These are phyloP conservation scores for Pachypanchax playfairii DNA, from an alignment of 2,113 vertebrate genomes.

Conservation along the genomic window DNA sequence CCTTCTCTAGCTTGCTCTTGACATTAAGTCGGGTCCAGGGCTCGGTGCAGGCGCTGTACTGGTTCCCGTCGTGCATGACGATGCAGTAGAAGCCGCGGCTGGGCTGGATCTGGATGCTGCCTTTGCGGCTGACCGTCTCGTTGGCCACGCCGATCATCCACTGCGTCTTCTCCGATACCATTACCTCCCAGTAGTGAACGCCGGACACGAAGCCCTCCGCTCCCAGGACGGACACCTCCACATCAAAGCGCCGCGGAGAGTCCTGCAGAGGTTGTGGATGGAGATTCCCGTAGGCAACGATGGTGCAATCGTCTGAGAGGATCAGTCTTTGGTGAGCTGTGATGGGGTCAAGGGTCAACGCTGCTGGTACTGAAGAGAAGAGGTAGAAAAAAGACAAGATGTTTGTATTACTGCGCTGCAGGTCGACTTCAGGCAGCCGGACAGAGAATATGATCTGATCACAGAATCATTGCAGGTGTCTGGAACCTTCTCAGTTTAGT, in stretches of 20 bases:
- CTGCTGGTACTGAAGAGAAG: constrained; percentile 85
- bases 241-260: constrained; percentile 94
- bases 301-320: constrained; percentile 96
- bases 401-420: too few relatives aligned
- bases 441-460: too few relatives aligned
- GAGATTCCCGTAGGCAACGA: constrained; percentile 95
- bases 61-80: constrained; percentile 98
- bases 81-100: constrained; percentile 97
- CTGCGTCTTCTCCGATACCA: constrained; percentile 97
- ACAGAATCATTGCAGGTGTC: too few relatives aligned
- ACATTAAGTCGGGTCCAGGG: constrained; percentile 98
- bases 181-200: constrained; percentile 98
- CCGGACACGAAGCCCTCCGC: constrained; percentile 87
- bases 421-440: too few relatives aligned
- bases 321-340: constrained; percentile 97
- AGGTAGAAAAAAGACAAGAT: neutral
- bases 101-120: constrained; percentile 97
- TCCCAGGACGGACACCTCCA: constrained; percentile 96
- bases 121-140: constrained; percentile 92
- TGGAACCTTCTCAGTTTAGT: too few relatives aligned
- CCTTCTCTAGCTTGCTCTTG: constrained; percentile 95
- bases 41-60: constrained; percentile 98
- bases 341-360: constrained; percentile 91
- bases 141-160: constrained; percentile 98
- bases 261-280: constrained; percentile 97